Base-by-base conservation (phyloP, 2,113 vertebrate genomes). In the Neopipo cinnamomea region DNA sequence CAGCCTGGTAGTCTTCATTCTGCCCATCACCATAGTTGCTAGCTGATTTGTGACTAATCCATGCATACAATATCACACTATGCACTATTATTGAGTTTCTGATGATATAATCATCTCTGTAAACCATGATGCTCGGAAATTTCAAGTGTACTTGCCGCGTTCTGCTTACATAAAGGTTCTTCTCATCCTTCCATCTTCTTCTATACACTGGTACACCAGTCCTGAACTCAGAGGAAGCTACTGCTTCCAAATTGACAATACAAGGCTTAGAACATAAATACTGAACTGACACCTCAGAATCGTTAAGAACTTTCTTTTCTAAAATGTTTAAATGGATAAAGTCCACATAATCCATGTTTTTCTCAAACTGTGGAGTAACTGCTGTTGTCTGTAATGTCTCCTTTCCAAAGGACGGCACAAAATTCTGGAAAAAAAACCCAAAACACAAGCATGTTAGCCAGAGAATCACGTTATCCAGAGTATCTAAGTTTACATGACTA, bases 181-280 rank as follows among this genome's bases (percentile, higher is more conserved):
- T 95, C 78, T 97, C 95, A 9, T 98, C 97, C 87, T 97, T 98
- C 99, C 99, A 99, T 55, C 97, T 97, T 88, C 96, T 99, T 88
- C 98, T 98, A 87, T 99, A 99, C 46, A 99, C 97, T 2, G 98
- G 93, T 21, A 98, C 96, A 92, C 98, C 98, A 61, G 97, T 98
- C 91, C 96, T 97, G 92, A 97, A 98, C 90, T 98, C 98, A 0
- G 98, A 98, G 8, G 98, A 98, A 70, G 98, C 98, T 31, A 98
- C 95, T 2, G 98, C 98, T 95, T 99, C 99, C 86, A 99, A 70
- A 42, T 85, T 96, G 41, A 99, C 63, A 28, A 97, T 92, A 91
- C 99, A 99, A 50, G 98, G 98, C 93, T 97, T 94, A 41, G 98
- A 98, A 97, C 99, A 99, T 35, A 96, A 97, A 94, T 99, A 99